A percentile compares a stretch with the other conserved stretches of the same genome.
Evolutionary conservation across 2,888 invertebrate species (phyloP).

Genomic region (Mayetiola destructor): DNA sequence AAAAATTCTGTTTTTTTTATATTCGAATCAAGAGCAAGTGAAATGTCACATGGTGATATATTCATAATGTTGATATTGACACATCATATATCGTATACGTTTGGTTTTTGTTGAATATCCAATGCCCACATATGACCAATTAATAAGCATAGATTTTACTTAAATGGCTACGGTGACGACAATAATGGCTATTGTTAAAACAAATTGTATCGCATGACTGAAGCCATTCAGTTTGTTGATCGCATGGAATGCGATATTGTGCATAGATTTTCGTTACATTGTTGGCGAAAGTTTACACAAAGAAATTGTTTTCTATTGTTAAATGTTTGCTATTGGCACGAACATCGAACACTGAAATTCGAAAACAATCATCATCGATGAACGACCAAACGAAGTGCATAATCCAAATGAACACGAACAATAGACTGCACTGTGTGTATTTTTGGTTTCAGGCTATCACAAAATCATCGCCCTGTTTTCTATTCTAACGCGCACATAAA

Average conservation of each 20-base stretch:
- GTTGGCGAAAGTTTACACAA: no score
- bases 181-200: constrained; percentile 6
- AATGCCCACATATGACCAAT: constrained; percentile 1
- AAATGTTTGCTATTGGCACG: no score
- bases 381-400: not conserved
- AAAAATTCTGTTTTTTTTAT: no score
- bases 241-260: not conserved
- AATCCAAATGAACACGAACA: not conserved
- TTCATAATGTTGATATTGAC: no score
- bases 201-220: constrained; percentile 6
- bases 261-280: constrained; percentile 6
- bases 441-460: constrained; percentile 6
- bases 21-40: constrained; percentile 1
- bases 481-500: no score
- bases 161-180: not conserved
- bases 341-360: no score
- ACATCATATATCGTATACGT: no score
- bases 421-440: not conserved
- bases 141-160: not conserved
- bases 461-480: not conserved
- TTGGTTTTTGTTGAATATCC: no score
- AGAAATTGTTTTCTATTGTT: no score
- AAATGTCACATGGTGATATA: constrained; percentile 1
- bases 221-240: not conserved
- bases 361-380: not conserved